Base-by-base conservation (phyloP, 2,888 invertebrate species). In the Ectemnius cavifrons region DNA sequence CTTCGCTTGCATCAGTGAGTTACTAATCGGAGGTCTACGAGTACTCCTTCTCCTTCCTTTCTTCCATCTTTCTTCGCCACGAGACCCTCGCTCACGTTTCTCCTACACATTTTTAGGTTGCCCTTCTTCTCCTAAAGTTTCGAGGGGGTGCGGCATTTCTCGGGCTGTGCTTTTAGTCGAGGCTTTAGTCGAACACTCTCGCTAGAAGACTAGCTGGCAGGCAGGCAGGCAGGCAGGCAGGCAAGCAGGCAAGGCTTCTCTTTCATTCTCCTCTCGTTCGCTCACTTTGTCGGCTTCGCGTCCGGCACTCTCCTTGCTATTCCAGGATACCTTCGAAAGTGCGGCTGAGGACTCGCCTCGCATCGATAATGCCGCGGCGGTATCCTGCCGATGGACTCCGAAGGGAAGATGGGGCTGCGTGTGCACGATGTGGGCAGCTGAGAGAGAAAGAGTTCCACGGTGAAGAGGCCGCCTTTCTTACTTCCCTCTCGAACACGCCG, bases 281-380 rank as follows among this genome's bases (percentile, higher is more conserved):
- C 56, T 59, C 63, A 66, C 73, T 69, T 73, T 66, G 69, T 65
- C 82, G 79, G 77, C 79, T 77, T 79, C 57, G 56, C 80, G 65
- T 66, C 71, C 79, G 69, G 62, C 80, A 69, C 78, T 75, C 71
- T 75, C 64, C 61, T 80, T 79, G 74, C 80, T 74, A 75, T 82
- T 80, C 77, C 72, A 46, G 71, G 75, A 80, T 82, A 80, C 82
- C 80, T 75, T 82, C 83, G 78, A 82, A 80, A 82, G 82, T 83
- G 75, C 79, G 73, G 79, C 73, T 18, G 75, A 71, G 76, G 73
- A 81, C 83, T 80, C 75, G 80, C 74, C 76, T 77, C 76, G 83
- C 82, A 83, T 82, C 78, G 82, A 82, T 82, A 82, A 82, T 82
- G 81, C 75, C 63, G 58, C 58, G 69, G 60, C 73, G 67, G 67